These are phyloP conservation scores for Machimus rusticus DNA, from an alignment of 2,888 invertebrate species.

Conservation along the genomic window DNA sequence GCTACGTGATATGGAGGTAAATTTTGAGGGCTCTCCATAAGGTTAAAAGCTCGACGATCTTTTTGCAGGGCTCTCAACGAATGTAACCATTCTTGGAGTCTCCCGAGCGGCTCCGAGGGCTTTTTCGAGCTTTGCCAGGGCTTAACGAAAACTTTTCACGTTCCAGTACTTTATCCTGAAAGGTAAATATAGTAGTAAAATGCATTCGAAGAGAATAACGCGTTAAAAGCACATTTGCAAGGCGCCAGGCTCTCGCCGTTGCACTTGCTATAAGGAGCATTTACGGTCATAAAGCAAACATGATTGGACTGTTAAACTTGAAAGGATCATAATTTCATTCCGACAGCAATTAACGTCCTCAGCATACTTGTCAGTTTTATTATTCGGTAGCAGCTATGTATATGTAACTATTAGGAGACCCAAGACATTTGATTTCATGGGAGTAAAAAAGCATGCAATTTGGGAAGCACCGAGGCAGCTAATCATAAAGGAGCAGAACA, in stretches of 20 bases:
- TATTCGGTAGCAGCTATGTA: not conserved
- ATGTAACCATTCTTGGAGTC: not conserved
- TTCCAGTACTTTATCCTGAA: conserved; percentile 33
- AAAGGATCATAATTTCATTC: not conserved
- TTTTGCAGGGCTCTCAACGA: not conserved
- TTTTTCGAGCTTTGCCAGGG: not conserved
- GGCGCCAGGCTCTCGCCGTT: not conserved
- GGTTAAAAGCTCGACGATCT: conserved; percentile 13
- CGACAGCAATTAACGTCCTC: not conserved
- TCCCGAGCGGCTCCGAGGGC: not conserved
- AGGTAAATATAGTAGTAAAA: conserved; percentile 30
- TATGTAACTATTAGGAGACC: not conserved
- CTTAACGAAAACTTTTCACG: conserved; percentile 34
- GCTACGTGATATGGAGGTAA: conserved; percentile 45
- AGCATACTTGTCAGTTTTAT: not conserved
- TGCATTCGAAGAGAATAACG: not conserved
- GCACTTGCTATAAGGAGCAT: conserved; percentile 6
- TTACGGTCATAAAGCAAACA: conserved; percentile 33
- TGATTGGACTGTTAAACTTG: conserved; percentile 19
- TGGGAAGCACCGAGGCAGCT: not conserved
- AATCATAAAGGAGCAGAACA: not conserved
- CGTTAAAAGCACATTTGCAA: not conserved
- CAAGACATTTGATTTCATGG: not conserved
- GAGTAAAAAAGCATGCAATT: not conserved
- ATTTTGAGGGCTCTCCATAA: conserved; percentile 36